Evolutionary conservation across 2,888 invertebrate genomes (phyloP), one percentile per base, ranked within the genome.

Genomic region (Lepidochitona cinerea): DNA sequence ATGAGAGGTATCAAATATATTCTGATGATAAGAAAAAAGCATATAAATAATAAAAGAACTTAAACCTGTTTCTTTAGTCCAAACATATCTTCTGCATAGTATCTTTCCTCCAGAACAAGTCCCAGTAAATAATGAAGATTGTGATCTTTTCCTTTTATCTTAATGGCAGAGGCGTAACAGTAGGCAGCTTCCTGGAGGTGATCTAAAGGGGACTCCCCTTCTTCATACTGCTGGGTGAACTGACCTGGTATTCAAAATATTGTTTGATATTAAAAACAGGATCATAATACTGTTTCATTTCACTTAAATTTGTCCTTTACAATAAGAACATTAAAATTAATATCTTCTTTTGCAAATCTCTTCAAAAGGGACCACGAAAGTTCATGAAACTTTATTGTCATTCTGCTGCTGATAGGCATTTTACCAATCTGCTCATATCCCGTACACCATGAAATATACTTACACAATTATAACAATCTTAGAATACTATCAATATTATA

Each of bases 81-180:
- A 82, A 81, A 87, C 73, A 89, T 82, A 77, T 89, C 89, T 73
- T 89, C 89, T 65, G 85, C 86, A 76, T 84, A 85, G 72, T 89
- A 88, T 71, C 81, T 84, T 68, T 90, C 90, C 75, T 90, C 90
- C 37, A 90, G 79, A 4, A 87, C 75, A 80, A 84, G 81, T 14
- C 85, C 90, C 18, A 90, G 81, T 59, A 83, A 81, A 23, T 88
- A 75, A 76, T 90, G 90, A 37, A 88, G 80, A 69, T 71, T 80
- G n/a, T 86, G 79, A 75, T 89, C 87, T 71, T 86, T 88, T 9
- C 79, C 78, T 77, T 89, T 89, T 33, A 75, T 71, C 77, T 88
- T 87, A 71, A 90, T 80, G 33, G 89, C 89, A 14, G 85, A 81
- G 18, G 90, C 89, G 68, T 85, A 85, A 73, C 83, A 84, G 54